Conservation (phyloP, 2,888 invertebrate species). For the Ypsolopha scabrella region DNA sequence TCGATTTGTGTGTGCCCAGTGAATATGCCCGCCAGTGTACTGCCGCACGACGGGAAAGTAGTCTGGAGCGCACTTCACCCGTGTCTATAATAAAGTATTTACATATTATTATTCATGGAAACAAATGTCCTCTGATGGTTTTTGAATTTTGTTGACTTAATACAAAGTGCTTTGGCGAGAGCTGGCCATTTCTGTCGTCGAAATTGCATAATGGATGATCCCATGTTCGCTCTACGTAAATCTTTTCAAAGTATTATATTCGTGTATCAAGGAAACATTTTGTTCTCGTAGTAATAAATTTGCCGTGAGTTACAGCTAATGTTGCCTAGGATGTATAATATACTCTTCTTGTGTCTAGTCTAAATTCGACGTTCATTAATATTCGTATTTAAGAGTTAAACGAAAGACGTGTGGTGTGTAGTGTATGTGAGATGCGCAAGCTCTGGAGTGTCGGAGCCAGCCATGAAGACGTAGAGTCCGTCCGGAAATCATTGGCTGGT, state of each 20-base stretch:
- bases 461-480: slow-evolving; percentile 7
- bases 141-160: slow-evolving; percentile 63
- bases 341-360: neutral
- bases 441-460: too few relatives aligned
- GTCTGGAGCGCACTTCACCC: slow-evolving; percentile 8
- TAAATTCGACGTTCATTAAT: too few relatives aligned
- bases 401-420: neutral
- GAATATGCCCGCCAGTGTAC: slow-evolving; percentile 10
- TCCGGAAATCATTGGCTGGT: slow-evolving; percentile 57
- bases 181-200: slow-evolving; percentile 47
- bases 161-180: slow-evolving; percentile 57
- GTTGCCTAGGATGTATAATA: slow-evolving; percentile 22
- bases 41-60: slow-evolving; percentile 12
- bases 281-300: too few relatives aligned
- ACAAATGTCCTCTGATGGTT: slow-evolving; percentile 62
- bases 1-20: slow-evolving; percentile 1
- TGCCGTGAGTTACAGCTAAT: too few relatives aligned
- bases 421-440: neutral
- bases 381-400: neutral
- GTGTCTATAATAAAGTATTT: slow-evolving; percentile 48
- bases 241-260: too few relatives aligned
- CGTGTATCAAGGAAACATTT: too few relatives aligned
- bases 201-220: slow-evolving; percentile 40
- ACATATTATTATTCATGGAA: slow-evolving; percentile 63
- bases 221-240: too few relatives aligned